Evolutionary conservation across 2,888 invertebrate genomes (phyloP).

Genomic region (Anthrax anthrax): DNA sequence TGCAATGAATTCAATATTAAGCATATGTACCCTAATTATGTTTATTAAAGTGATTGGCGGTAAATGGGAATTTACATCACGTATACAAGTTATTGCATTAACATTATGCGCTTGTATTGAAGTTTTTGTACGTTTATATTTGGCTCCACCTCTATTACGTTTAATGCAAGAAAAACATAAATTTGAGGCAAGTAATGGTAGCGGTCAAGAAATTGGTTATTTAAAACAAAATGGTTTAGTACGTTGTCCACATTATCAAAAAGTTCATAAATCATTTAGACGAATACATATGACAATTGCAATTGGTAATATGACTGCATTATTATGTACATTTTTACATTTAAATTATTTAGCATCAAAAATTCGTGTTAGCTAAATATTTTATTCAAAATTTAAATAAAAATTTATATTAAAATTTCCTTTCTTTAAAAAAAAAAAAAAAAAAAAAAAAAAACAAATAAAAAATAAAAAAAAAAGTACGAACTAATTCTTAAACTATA

Average conservation of each 20-base stretch:
- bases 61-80: slow-evolving; percentile 40
- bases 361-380: slow-evolving; percentile 23
- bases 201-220: slow-evolving; percentile 64
- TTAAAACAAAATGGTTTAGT: slow-evolving; percentile 55
- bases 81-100: slow-evolving; percentile 37
- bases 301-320: slow-evolving; percentile 60
- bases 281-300: slow-evolving; percentile 64
- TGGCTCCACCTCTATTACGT: slow-evolving; percentile 58
- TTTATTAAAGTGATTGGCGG: slow-evolving; percentile 39
- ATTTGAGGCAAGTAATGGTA: slow-evolving; percentile 60
- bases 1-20: slow-evolving; percentile 59
- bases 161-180: slow-evolving; percentile 60
- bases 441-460: too few relatives aligned
- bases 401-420: too few relatives aligned
- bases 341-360: slow-evolving; percentile 47
- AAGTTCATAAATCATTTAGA: slow-evolving; percentile 59
- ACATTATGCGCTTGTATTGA: slow-evolving; percentile 43
- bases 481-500: too few relatives aligned
- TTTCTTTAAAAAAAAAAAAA: too few relatives aligned
- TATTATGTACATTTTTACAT: slow-evolving; percentile 52
- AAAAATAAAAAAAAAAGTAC: too few relatives aligned
- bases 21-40: slow-evolving; percentile 54
- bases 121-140: slow-evolving; percentile 56
- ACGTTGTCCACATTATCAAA: slow-evolving; percentile 65
- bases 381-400: too few relatives aligned